phyloP scores from a whole-genome alignment of 30 jellyfish, hydroid and myxozoan species.

The Cassiopea xamachana region DNA sequence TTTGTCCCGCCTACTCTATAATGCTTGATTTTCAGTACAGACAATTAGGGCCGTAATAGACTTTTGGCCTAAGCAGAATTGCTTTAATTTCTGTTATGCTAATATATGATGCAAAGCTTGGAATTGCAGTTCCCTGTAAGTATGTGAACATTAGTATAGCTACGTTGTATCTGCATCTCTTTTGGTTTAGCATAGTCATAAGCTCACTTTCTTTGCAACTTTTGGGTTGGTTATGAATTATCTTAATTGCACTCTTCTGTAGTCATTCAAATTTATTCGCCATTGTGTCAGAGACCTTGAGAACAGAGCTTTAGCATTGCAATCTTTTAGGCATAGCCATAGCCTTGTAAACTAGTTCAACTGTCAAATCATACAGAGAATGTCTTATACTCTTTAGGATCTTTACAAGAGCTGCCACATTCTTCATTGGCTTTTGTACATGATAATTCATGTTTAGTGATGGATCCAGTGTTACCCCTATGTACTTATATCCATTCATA shows the following conservation, averaged over 20 bases:
- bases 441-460: conserved; percentile 25
- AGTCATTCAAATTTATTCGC: not conserved
- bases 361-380: not conserved
- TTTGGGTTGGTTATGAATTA: not conserved
- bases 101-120: too few relatives aligned
- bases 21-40: too few relatives aligned
- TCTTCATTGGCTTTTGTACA: not conserved
- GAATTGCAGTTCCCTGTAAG: too few relatives aligned
- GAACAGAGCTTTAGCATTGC: not conserved
- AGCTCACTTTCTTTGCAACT: too few relatives aligned
- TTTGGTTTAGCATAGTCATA: too few relatives aligned
- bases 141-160: too few relatives aligned
- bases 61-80: too few relatives aligned
- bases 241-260: not conserved
- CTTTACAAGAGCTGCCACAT: not conserved
- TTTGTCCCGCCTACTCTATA: too few relatives aligned
- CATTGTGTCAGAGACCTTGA: not conserved
- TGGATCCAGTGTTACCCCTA: conserved; percentile 37
- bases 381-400: not conserved
- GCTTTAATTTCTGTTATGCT: too few relatives aligned
- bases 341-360: too few relatives aligned
- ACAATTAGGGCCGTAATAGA: too few relatives aligned
- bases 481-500: not conserved
- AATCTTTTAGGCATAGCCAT: not conserved
- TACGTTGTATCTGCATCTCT: too few relatives aligned